A percentile compares a stretch with the other conserved stretches of the same genome.
These are phyloP conservation scores for Petrophora chlorosata DNA, from an alignment of 2,888 invertebrate species.

Conservation along the genomic window DNA sequence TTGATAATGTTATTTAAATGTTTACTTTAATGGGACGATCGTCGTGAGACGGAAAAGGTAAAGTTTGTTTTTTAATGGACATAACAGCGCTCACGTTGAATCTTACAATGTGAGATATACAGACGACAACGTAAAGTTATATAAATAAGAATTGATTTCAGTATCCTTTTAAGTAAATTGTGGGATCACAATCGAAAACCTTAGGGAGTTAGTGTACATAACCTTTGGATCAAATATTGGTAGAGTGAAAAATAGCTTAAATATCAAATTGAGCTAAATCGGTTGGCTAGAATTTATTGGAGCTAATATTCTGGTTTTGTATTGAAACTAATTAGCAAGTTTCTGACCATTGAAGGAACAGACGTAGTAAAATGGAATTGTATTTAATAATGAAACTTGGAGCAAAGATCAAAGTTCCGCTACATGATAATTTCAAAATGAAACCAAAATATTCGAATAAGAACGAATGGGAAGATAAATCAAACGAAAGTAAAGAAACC, in stretches of 20 bases:
- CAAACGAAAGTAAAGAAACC: conserved; percentile 34
- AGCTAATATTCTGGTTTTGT: conserved; percentile 8
- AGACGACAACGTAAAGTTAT: conserved; percentile 7
- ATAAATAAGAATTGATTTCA: conserved; percentile 39
- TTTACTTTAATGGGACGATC: conserved; percentile 29
- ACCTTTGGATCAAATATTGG: conserved; percentile 61
- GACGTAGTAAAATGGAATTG: too few species aligned
- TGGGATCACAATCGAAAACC: conserved; percentile 69
- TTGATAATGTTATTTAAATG: conserved; percentile 37
- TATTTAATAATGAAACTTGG: too few species aligned
- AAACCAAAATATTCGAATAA: conserved; percentile 31
- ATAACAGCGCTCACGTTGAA: conserved; percentile 2
- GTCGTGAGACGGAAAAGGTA: conserved; percentile 13
- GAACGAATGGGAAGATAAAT: conserved; percentile 30
- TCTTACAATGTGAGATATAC: conserved; percentile 18
- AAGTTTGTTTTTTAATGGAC: conserved; percentile 27
- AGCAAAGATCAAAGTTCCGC: too few species aligned
- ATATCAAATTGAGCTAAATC: conserved; percentile 16
- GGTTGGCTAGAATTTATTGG: conserved; percentile 37
- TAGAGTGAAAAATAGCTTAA: conserved; percentile 44
- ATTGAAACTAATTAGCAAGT: not conserved
- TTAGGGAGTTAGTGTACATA: conserved; percentile 67
- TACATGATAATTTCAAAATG: conserved; percentile 5
- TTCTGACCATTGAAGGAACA: too few species aligned
- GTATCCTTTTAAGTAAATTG: conserved; percentile 66